Evolutionary conservation across 1,140 invertebrate species (phyloP).

Genomic region (Brachionus angularis): DNA sequence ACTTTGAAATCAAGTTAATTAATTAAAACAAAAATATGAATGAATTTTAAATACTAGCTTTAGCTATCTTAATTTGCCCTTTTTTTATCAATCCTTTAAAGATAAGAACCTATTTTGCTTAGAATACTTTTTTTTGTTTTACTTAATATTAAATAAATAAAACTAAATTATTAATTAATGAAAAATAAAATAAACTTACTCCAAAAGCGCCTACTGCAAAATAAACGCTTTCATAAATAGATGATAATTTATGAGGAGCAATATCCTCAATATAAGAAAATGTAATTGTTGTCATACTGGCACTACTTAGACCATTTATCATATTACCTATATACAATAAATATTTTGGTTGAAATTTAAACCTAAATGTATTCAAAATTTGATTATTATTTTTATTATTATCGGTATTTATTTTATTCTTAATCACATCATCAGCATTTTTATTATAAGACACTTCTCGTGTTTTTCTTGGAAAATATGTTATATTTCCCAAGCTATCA

Average conservation of each 20-base stretch:
- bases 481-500: not conserved
- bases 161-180: too few species aligned
- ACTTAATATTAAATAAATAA: too few species aligned
- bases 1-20: too few species aligned
- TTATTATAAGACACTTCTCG: too few species aligned
- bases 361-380: not conserved
- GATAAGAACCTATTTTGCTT: too few species aligned
- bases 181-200: constrained; percentile 2
- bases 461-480: not conserved
- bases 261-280: constrained; percentile 43
- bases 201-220: constrained; percentile 36
- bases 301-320: constrained; percentile 35
- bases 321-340: constrained; percentile 31
- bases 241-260: constrained; percentile 23
- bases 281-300: constrained; percentile 27
- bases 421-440: too few species aligned
- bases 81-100: too few species aligned
- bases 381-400: not conserved
- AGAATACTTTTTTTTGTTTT: too few species aligned
- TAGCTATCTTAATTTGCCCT: too few species aligned
- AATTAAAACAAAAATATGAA: too few species aligned
- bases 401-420: too few species aligned
- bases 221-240: constrained; percentile 11
- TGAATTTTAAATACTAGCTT: too few species aligned
- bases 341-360: constrained; percentile 25